Base-by-base conservation (phyloP, 2,888 invertebrate species). In the Rotaria macrura region DNA sequence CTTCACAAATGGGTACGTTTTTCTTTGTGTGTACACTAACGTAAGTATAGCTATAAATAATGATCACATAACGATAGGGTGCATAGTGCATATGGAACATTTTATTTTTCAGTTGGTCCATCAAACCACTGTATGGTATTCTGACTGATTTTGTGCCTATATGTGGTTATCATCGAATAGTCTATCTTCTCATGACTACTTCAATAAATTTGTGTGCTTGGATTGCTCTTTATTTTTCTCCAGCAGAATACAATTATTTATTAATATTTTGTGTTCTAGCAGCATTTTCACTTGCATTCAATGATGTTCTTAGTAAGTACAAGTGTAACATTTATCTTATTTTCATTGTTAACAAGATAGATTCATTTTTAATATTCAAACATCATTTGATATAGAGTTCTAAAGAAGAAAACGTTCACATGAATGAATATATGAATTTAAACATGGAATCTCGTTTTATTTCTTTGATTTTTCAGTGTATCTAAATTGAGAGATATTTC, bases 161-260 rank as follows among this genome's bases (percentile, higher is more conserved):
- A 25, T 79, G 40, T n/a, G 43, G 79, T 43, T 79, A 79, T n/a
- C 43, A 79, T 79, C 40, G 79, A 20, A 25, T 79, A 12, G 25
- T 79, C 9, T 79, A 79, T 25, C n/a, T 79, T 12, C n/a, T 79
- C 0, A 25, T 43, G 14, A 43, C 79, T 43, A 79, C 79, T 6
- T 23, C 23, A 14, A 9, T 79, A 1, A 79, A 79, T 79, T 79
- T 79, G n/a, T n/a, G 23, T 43, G 40, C 79, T 12, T 79, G 79
- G 79, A 43, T 79, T 4, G 43, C 79, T 79, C 43, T 79, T 25
- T 40, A 43, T 43, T 43, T 43, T 79, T 9, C 1, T 43, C 43
- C 79, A n/a, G n/a, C 20, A 43, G 79, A 79, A 25, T 79, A 79
- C 12, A 79, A 43, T 79, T 43, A 79, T 79, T 79, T 79, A 43